These are phyloP conservation scores for Morone saxatilis DNA, from an alignment of 2,113 vertebrate species.

Conservation along the genomic window DNA sequence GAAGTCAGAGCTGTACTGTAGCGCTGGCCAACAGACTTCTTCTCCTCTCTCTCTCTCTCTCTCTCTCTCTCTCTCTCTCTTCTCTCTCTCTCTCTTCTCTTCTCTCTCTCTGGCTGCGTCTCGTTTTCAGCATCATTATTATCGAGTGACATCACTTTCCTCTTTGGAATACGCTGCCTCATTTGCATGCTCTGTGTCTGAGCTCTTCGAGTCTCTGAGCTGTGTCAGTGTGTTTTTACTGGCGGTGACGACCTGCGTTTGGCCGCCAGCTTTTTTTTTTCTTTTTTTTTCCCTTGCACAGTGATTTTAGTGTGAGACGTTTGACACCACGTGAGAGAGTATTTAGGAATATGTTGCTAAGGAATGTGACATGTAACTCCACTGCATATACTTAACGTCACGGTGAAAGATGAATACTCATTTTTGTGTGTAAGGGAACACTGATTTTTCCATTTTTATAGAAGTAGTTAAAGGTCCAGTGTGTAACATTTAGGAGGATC, in stretches of 20 bases:
- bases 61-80: constrained; percentile 47
- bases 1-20: constrained; percentile 24
- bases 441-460: too few species aligned
- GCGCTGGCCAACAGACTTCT: constrained; percentile 36
- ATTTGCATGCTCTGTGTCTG: constrained; percentile 49
- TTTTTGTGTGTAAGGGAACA: too few species aligned
- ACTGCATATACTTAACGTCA: not conserved
- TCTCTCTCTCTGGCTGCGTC: constrained; percentile 42
- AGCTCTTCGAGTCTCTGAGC: not conserved
- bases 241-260: constrained; percentile 43
- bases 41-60: not conserved
- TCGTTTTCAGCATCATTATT: constrained; percentile 63
- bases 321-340: constrained; percentile 44
- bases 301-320: not conserved
- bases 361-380: constrained; percentile 40
- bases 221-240: constrained; percentile 65
- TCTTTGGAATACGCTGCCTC: constrained; percentile 53
- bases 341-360: constrained; percentile 47
- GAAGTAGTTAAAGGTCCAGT: too few species aligned
- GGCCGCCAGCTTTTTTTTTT: constrained; percentile 58
- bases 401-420: too few species aligned
- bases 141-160: constrained; percentile 73
- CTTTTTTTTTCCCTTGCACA: too few species aligned
- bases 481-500: too few species aligned
- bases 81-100: not conserved